Conservation (phyloP, 2,113 vertebrate species). For the Nothobranchius furzeri region DNA sequence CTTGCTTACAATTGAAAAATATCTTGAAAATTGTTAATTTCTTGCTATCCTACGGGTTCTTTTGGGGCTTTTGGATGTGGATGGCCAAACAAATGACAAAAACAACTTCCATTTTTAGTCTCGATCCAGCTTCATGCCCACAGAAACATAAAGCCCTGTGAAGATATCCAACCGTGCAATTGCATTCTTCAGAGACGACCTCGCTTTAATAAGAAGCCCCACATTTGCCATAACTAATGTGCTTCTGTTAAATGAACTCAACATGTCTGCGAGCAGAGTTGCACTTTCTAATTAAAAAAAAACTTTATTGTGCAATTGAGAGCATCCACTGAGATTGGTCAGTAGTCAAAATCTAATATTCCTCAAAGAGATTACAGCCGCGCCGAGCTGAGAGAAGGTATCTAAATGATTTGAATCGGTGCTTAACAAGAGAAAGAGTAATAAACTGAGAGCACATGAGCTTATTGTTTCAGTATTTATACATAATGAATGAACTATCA, state of each 20-base stretch:
- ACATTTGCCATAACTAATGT: constrained; percentile 66
- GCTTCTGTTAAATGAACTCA: constrained; percentile 63
- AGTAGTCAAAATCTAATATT: constrained; percentile 62
- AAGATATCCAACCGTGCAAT: constrained; percentile 20
- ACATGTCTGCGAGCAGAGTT: constrained; percentile 65
- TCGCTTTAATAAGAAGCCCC: constrained; percentile 46
- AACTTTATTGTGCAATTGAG: constrained; percentile 61
- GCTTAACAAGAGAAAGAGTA: constrained; percentile 29
- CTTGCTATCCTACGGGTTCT: too few relatives aligned
- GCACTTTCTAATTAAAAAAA: constrained; percentile 68
- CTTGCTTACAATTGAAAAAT: too few relatives aligned
- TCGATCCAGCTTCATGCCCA: too few relatives aligned
- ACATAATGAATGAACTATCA: constrained; percentile 41
- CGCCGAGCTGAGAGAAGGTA: constrained; percentile 40
- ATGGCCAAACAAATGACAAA: too few relatives aligned
- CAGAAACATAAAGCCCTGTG: too few relatives aligned
- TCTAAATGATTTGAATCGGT: constrained; percentile 39
- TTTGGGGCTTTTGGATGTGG: too few relatives aligned
- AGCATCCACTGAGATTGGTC: constrained; percentile 57
- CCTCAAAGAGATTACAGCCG: constrained; percentile 58
- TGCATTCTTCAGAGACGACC: constrained; percentile 10
- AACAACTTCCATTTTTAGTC: too few relatives aligned
- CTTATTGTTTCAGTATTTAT: constrained; percentile 39
- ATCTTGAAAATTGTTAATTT: too few relatives aligned
- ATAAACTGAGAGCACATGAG: constrained; percentile 27